Conservation (phyloP, 64 coral and sea anemone species). For the Catalaphyllia jardinei region DNA sequence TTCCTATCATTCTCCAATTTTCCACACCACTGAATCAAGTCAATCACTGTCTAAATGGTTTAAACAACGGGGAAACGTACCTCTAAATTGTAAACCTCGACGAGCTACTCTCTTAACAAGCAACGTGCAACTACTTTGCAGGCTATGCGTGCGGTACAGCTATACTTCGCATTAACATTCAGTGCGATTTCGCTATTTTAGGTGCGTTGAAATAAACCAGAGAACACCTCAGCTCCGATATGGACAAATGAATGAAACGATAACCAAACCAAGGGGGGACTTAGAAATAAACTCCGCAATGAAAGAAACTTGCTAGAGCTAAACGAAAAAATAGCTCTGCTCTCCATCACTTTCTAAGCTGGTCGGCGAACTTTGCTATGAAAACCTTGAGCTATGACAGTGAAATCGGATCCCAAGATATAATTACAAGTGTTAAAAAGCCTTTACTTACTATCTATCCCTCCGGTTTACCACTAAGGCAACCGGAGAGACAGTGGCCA, state of each 20-base stretch:
- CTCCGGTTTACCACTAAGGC: slow-evolving; percentile 7
- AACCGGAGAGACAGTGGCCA: not conserved
- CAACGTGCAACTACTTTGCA: not conserved
- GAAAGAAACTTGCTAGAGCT: not conserved
- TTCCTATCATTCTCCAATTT: not conserved
- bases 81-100: not conserved
- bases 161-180: too few relatives aligned
- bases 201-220: not conserved
- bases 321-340: not conserved
- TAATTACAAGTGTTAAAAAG: slow-evolving; percentile 60
- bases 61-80: not conserved
- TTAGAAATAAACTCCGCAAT: not conserved
- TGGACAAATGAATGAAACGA: slow-evolving; percentile 21
- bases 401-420: slow-evolving; percentile 36
- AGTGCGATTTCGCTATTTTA: not conserved
- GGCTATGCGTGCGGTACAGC: too few relatives aligned
- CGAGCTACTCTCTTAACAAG: not conserved
- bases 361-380: slow-evolving; percentile 26
- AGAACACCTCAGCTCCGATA: not conserved
- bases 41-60: slow-evolving; percentile 2
- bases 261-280: not conserved
- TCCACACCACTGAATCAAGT: slow-evolving; percentile 32
- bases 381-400: not conserved
- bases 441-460: slow-evolving; percentile 32
- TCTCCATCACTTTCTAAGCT: not conserved